Evolutionary conservation across 35 echinoderm and acorn worm species (phyloP).

Genomic region (Apostichopus parvimensis): DNA sequence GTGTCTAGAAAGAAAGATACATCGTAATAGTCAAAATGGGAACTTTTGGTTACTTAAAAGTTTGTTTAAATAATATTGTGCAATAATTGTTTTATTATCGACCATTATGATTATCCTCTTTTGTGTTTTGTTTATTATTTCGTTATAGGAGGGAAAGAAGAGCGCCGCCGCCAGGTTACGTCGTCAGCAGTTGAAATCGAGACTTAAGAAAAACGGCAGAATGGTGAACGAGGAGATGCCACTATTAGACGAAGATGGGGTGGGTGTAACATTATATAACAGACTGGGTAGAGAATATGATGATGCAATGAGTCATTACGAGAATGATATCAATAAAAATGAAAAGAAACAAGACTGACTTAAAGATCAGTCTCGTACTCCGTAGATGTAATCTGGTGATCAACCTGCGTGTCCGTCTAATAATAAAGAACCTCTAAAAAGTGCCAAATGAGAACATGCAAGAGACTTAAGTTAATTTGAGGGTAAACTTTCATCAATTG

Average conservation of each 20-base stretch:
- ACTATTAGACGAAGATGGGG: conserved; percentile 59
- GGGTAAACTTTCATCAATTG: no score
- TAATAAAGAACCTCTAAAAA: no score
- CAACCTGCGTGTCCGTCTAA: no score
- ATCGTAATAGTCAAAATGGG: no score
- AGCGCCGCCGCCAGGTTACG: conserved; percentile 69
- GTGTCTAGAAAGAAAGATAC: no score
- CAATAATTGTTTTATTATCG: no score
- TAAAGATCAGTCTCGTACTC: not conserved
- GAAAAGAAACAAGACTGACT: not conserved
- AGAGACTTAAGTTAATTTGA: no score
- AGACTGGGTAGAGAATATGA: conserved; percentile 8
- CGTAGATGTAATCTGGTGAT: no score
- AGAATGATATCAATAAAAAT: not conserved
- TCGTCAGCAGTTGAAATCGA: conserved; percentile 76
- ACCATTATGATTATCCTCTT: no score
- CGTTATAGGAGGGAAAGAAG: conserved; percentile 74
- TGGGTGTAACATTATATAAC: conserved; percentile 31
- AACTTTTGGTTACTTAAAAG: no score
- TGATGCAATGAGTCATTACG: conserved; percentile 8
- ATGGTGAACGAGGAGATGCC: conserved; percentile 49
- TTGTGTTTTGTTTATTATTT: not conserved
- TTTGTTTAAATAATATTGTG: no score
- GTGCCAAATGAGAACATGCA: no score
- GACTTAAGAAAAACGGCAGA: conserved; percentile 69